A percentile compares a stretch with the other conserved stretches of the same genome.
phyloP scores from a whole-genome alignment of 2,888 invertebrate species.

The Drosophila kokeensis region DNA sequence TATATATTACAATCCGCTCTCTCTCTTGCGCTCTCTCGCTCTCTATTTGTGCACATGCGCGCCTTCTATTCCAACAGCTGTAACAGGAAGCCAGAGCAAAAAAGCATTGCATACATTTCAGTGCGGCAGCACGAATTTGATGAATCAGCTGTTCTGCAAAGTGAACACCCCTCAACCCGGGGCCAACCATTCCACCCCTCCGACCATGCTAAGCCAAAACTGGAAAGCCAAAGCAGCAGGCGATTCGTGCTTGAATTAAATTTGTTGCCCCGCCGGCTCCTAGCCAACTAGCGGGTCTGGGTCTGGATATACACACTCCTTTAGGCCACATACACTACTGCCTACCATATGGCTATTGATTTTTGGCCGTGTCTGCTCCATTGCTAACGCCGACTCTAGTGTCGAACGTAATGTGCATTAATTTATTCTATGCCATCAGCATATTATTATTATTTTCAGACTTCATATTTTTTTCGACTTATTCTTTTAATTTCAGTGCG shows the following conservation, averaged over 20 bases:
- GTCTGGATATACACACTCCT: slow-evolving; percentile 39
- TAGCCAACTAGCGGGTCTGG: slow-evolving; percentile 19
- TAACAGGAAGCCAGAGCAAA: slow-evolving; percentile 45
- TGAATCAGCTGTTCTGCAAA: slow-evolving; percentile 76
- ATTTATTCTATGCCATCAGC: slow-evolving; percentile 66
- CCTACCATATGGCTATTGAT: slow-evolving; percentile 82
- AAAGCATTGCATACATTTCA: slow-evolving; percentile 33
- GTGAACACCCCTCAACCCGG: background rate
- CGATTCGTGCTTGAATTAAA: slow-evolving; percentile 46
- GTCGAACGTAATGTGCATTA: slow-evolving; percentile 69
- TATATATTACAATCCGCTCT: slow-evolving; percentile 4
- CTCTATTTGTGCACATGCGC: slow-evolving; percentile 19
- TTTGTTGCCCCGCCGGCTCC: slow-evolving; percentile 47
- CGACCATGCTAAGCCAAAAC: slow-evolving; percentile 8
- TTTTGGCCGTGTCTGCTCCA: slow-evolving; percentile 55
- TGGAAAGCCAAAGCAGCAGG: slow-evolving; percentile 37
- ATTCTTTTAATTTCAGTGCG: slow-evolving; percentile 14
- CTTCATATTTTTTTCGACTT: slow-evolving; percentile 37
- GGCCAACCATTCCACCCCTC: background rate
- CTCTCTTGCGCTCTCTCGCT: background rate
- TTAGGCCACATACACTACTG: slow-evolving; percentile 47
- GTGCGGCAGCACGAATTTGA: slow-evolving; percentile 36
- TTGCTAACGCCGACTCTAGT: slow-evolving; percentile 54
- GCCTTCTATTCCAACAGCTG: slow-evolving; percentile 49
- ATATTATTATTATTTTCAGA: slow-evolving; percentile 58